phyloP scores from a whole-genome alignment of 2,113 vertebrate species.

The Otus sunia region DNA sequence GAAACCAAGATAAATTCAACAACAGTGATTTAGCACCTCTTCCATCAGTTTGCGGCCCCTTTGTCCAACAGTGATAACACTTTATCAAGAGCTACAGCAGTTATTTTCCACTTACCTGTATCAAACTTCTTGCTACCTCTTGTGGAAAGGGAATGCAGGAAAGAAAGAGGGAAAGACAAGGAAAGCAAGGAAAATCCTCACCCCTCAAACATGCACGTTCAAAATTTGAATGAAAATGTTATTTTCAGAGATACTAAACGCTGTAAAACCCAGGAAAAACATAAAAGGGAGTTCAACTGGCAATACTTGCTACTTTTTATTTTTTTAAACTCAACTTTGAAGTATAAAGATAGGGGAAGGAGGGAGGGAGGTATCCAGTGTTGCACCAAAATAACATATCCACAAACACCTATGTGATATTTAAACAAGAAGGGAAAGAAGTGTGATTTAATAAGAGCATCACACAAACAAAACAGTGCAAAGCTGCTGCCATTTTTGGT shows the following conservation, averaged over 20 bases:
- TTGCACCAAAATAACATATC: not conserved
- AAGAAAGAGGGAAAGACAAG: not conserved
- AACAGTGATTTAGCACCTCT: not conserved
- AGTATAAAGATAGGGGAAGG: not conserved
- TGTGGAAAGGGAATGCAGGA: not conserved
- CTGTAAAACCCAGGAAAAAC: not conserved
- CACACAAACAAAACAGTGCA: not conserved
- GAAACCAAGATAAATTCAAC: not conserved
- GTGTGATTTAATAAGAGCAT: not conserved
- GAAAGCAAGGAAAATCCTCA: not conserved
- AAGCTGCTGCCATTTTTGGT: not conserved
- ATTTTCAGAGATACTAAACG: not conserved
- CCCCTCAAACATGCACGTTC: not conserved
- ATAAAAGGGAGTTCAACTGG: not conserved
- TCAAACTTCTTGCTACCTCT: not conserved
- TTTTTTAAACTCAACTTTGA: not conserved
- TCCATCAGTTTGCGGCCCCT: not conserved
- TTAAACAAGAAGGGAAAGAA: not conserved
- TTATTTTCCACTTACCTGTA: rapidly evolving
- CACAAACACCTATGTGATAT: not conserved
- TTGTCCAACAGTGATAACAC: rapidly evolving
- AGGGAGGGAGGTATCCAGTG: not conserved
- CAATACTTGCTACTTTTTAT: not conserved
- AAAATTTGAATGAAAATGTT: not conserved
- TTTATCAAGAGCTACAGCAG: not conserved